Evolutionary conservation across 92 coral and sea anemone species (phyloP).

Genomic region (Heteractis magnifica): DNA sequence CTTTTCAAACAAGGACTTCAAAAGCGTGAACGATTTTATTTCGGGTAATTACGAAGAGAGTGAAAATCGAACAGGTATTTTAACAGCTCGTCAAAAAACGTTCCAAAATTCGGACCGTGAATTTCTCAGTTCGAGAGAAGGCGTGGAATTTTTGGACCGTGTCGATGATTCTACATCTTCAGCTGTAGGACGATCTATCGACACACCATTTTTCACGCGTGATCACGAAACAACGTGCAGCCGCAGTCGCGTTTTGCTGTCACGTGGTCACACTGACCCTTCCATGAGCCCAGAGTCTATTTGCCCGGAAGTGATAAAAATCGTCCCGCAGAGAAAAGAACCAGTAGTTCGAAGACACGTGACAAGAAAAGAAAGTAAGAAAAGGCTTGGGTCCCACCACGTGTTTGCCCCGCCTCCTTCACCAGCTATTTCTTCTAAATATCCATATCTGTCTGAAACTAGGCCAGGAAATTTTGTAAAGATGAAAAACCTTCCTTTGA

Average conservation of each 20-base stretch:
- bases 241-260: conserved; percentile 19
- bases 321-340: conserved; percentile 50
- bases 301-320: conserved; percentile 54
- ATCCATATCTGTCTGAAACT: background rate
- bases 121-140: background rate
- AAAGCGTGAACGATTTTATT: background rate
- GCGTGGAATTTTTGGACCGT: background rate
- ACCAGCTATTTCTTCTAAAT: conserved; percentile 15
- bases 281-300: conserved; percentile 24
- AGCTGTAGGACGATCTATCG: background rate
- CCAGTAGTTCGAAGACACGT: conserved; percentile 20
- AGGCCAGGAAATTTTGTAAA: conserved; percentile 7
- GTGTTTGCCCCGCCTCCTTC: conserved; percentile 45
- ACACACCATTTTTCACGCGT: conserved; percentile 13
- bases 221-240: conserved; percentile 13
- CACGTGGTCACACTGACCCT: background rate
- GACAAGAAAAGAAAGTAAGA: conserved; percentile 18
- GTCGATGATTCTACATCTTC: background rate
- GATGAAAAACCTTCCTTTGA: conserved; percentile 7
- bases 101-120: background rate
- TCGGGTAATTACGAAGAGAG: background rate
- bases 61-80: background rate
- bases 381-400: conserved; percentile 16
- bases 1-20: background rate
- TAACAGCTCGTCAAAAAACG: background rate